These are phyloP conservation scores for Camelus bactrianus DNA, from an alignment of 2,113 vertebrate species.

Conservation along the genomic window DNA sequence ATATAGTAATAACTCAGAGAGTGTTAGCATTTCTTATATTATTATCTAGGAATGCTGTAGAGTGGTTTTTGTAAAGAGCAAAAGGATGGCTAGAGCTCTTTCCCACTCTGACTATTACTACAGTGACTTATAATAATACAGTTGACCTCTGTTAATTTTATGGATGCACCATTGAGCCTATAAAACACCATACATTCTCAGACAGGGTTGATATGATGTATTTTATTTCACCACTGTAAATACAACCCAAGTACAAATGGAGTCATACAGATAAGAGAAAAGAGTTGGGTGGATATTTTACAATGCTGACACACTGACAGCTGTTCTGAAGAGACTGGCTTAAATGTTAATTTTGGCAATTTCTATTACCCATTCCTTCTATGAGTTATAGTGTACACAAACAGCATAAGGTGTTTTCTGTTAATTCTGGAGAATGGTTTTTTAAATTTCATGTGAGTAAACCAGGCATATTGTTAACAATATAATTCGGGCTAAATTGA, in stretches of 20 bases:
- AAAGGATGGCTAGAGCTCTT: background rate
- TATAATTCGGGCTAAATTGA: conserved; percentile 76
- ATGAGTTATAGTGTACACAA: conserved; percentile 55
- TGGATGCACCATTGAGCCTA: background rate
- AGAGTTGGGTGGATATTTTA: background rate
- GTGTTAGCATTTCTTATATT: conserved; percentile 26
- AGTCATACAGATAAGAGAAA: background rate
- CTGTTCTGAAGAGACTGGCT: background rate
- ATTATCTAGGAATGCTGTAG: background rate
- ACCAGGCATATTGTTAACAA: conserved; percentile 74
- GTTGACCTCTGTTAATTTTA: conserved; percentile 31
- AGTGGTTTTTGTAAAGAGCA: background rate
- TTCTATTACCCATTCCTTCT: background rate
- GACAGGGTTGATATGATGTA: background rate
- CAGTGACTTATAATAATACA: background rate
- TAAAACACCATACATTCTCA: background rate
- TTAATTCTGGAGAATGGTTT: conserved; percentile 64
- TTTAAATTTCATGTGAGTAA: conserved; percentile 73
- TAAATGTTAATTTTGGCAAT: conserved; percentile 60
- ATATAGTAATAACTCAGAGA: background rate
- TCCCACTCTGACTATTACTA: background rate
- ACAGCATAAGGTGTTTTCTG: conserved; percentile 69
- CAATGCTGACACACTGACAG: background rate
- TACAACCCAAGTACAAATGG: background rate
- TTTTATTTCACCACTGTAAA: conserved; percentile 14